Percentiles rank a stretch among this genome's conserved stretches.
Conservation (phyloP, 2,888 invertebrate species). For the Hirtodrosophila duncani region DNA sequence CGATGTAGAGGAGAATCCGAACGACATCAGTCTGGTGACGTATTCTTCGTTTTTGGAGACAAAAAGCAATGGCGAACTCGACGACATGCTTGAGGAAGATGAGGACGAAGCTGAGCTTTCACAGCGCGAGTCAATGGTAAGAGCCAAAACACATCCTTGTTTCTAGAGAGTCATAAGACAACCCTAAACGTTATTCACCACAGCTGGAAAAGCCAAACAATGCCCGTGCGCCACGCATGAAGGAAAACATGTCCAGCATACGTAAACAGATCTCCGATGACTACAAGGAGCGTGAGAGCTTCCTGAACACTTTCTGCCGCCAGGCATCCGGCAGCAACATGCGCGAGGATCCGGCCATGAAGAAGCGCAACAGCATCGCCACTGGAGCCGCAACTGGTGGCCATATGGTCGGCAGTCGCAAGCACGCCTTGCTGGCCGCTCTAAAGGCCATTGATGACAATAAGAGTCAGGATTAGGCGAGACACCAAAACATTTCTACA, state of each 20-base stretch:
- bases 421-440: slow-evolving; percentile 82
- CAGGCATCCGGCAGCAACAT: slow-evolving; percentile 60
- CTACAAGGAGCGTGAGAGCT: slow-evolving; percentile 75
- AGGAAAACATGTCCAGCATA: slow-evolving; percentile 69
- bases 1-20: slow-evolving; percentile 32
- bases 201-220: too few species aligned
- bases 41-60: slow-evolving; percentile 41
- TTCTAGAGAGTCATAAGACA: not conserved
- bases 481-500: not conserved
- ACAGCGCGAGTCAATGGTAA: slow-evolving; percentile 17
- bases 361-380: slow-evolving; percentile 47
- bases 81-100: slow-evolving; percentile 39
- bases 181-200: not conserved
- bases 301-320: slow-evolving; percentile 75
- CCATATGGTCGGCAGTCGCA: slow-evolving; percentile 76
- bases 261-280: slow-evolving; percentile 75
- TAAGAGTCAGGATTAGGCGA: slow-evolving; percentile 62
- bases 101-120: slow-evolving; percentile 37
- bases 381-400: slow-evolving; percentile 28
- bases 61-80: slow-evolving; percentile 32
- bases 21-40: slow-evolving; percentile 22
- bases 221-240: slow-evolving; percentile 44
- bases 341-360: slow-evolving; percentile 44
- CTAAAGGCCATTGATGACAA: slow-evolving; percentile 82
- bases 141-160: slow-evolving; percentile 1